Evolutionary conservation across 2,113 vertebrate genomes (phyloP), one percentile per base, ranked within the genome.

Genomic region (Dipodomys ordii): DNA sequence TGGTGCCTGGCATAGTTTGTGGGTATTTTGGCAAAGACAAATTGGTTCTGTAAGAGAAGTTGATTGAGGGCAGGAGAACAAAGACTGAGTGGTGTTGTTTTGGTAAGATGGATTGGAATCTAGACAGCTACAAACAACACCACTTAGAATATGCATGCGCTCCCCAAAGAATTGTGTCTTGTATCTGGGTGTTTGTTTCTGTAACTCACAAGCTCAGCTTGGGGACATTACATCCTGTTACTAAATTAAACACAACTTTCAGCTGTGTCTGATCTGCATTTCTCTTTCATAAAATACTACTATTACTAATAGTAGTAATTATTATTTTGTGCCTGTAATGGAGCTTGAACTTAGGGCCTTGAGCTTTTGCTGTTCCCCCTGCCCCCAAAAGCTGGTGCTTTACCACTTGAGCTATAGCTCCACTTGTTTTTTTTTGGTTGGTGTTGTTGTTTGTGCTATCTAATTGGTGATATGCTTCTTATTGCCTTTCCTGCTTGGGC

Each of bases 1-100:
- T 57, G 53, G 53, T 15, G 53, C 53, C 53, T 57, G 53, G 53
- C 53, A 57, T 57, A 16, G 53, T 57, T 57, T 18, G 53, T 20
- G 57, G 30, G 68, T 77, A 77, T 91, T 96, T 95, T 78, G 95
- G 82, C 85, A 74, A 80, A 91, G 69, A 67, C 27, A 57, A 85
- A 5, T 71, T 69, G 11, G 77, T 93, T 94, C 39, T 79, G 0
- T 82, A 44, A 82, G 73, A 77, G 7, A 82, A 87, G 57, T 19
- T 53, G 32, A 60, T 49, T 27, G 30, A 77, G 15, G 57, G 32
- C 2, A 0, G 15, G 78, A 69, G 32, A 32, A 73, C 72, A 46
- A 71, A 65, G 49, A 53, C 1, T 9, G 57, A 69, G 39, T 7
- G 2, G 78, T 69, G 2, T 30, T 77, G 35, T 46, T 87, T 23